Evolutionary conservation across 1,140 invertebrate species (phyloP).

Genomic region (Centruroides vittatus): DNA sequence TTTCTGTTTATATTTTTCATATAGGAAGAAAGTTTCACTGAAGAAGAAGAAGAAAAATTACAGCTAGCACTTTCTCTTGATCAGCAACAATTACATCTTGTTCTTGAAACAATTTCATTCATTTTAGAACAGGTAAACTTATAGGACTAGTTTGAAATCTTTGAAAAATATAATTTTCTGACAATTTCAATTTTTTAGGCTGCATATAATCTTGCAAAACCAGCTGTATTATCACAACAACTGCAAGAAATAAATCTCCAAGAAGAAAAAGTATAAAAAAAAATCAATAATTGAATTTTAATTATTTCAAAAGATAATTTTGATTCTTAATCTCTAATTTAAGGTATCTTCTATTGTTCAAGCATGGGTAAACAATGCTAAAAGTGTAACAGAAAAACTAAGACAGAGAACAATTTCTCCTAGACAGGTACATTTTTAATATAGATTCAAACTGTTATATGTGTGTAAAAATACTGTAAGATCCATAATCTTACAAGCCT

Average conservation of each 20-base stretch:
- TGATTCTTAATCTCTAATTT: too few species aligned
- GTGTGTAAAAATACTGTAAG: too few species aligned
- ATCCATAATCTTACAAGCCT: not conserved
- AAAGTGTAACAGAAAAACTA: slow-evolving; percentile 7
- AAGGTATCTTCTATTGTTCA: slow-evolving; percentile 8
- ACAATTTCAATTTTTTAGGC: not conserved
- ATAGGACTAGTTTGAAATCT: not conserved
- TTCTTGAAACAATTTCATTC: slow-evolving; percentile 11
- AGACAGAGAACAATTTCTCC: slow-evolving; percentile 5
- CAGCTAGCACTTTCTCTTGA: slow-evolving; percentile 9
- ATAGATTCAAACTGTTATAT: not conserved
- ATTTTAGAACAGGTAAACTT: slow-evolving; percentile 14
- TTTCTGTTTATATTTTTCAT: too few species aligned
- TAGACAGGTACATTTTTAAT: slow-evolving; percentile 1
- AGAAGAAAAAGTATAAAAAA: slow-evolving; percentile 11
- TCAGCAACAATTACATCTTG: slow-evolving; percentile 8
- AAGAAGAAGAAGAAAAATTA: slow-evolving; percentile 10
- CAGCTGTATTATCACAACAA: slow-evolving; percentile 8
- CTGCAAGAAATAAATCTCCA: slow-evolving; percentile 5
- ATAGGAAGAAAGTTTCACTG: slow-evolving; percentile 13
- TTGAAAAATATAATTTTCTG: too few species aligned
- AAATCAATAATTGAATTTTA: not conserved
- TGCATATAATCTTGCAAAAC: slow-evolving; percentile 14
- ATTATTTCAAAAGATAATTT: not conserved
- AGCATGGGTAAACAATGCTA: slow-evolving; percentile 9